Percentiles rank a stretch among this genome's conserved stretches.
Evolutionary conservation across 2,113 vertebrate genomes (phyloP).

Genomic region (Pimephales promelas): DNA sequence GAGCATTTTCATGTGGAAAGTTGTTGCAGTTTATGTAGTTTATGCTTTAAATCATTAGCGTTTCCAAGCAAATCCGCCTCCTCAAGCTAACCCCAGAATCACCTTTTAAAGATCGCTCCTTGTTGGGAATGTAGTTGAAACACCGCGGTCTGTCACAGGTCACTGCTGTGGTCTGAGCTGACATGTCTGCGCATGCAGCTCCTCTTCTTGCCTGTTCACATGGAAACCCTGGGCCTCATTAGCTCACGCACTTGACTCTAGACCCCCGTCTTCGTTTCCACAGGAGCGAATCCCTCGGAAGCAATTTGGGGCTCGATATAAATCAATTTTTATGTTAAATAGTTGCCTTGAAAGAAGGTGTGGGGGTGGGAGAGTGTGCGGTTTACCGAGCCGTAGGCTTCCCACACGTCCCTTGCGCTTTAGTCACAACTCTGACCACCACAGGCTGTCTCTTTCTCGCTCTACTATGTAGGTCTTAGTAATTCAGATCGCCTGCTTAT

Average conservation of each 20-base stretch:
- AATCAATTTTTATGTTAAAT: slow-evolving; percentile 79
- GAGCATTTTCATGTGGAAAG: slow-evolving; percentile 38
- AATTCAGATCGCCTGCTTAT: slow-evolving; percentile 32
- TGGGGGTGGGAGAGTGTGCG: slow-evolving; percentile 46
- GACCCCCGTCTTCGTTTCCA: slow-evolving; percentile 65
- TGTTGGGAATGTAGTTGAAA: slow-evolving; percentile 34
- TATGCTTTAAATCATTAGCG: background rate
- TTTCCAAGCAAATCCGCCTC: background rate
- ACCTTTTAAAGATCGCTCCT: slow-evolving; percentile 24
- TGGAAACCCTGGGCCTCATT: slow-evolving; percentile 73
- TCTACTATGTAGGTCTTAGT: slow-evolving; percentile 25
- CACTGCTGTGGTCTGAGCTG: background rate
- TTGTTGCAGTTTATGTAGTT: slow-evolving; percentile 26
- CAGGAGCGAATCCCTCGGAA: slow-evolving; percentile 62
- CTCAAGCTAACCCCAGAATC: slow-evolving; percentile 16
- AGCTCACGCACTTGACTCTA: slow-evolving; percentile 70
- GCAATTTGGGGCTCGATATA: slow-evolving; percentile 69
- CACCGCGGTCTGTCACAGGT: slow-evolving; percentile 30
- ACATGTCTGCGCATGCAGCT: background rate
- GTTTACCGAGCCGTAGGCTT: slow-evolving; percentile 62
- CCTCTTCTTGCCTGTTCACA: slow-evolving; percentile 52
- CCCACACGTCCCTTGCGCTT: slow-evolving; percentile 41
- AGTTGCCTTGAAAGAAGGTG: slow-evolving; percentile 60
- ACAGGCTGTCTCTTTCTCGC: slow-evolving; percentile 41
- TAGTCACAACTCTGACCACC: slow-evolving; percentile 59